phyloP scores from a whole-genome alignment of 2,888 invertebrate species.

The Fissipunctia ypsillon region DNA sequence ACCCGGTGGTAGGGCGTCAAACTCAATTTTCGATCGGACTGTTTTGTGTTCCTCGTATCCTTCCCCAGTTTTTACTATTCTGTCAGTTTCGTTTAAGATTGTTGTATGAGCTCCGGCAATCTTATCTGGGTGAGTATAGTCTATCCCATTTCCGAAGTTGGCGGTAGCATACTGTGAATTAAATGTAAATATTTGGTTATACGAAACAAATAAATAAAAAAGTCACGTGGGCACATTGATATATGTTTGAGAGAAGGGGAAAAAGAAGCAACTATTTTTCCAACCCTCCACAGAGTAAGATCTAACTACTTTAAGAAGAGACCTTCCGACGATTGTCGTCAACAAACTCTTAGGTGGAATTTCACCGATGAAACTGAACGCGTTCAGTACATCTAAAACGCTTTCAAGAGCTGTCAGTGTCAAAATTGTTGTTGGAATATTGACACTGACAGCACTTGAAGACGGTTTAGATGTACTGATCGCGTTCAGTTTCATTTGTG shows the following conservation, averaged over 20 bases:
- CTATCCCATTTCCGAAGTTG: conserved; percentile 64
- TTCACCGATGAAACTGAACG: no score
- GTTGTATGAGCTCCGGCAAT: conserved; percentile 52
- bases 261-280: not conserved
- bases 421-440: no score
- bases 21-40: conserved; percentile 67
- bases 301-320: not conserved
- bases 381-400: no score
- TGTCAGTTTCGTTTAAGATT: conserved; percentile 67
- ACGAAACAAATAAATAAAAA: not conserved
- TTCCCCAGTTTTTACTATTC: conserved; percentile 62
- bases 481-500: no score
- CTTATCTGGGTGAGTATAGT: conserved; percentile 56
- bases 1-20: conserved; percentile 48
- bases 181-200: not conserved
- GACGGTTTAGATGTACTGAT: no score
- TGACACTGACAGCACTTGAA: no score
- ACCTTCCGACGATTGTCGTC: not conserved
- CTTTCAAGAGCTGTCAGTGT: no score
- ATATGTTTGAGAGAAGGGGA: not conserved
- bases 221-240: not conserved
- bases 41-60: conserved; percentile 71
- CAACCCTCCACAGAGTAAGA: not conserved
- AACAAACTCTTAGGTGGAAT: no score
- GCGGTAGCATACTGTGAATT: conserved; percentile 60